Base-by-base conservation (phyloP, 2,797 vertebrate species). In the Steatocranus sp. region DNA sequence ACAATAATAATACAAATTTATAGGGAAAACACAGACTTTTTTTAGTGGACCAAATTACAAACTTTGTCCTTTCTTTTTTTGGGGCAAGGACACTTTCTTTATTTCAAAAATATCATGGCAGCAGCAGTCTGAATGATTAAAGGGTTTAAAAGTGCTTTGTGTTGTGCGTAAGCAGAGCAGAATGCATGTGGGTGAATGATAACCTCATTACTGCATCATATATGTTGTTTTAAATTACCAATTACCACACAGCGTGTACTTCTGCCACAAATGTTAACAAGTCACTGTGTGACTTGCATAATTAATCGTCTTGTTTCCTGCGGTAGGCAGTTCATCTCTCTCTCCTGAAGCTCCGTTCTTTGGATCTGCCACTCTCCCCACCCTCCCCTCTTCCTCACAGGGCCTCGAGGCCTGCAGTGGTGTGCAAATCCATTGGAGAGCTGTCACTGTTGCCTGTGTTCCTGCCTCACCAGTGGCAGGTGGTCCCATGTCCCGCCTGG, bases 401-500 rank as follows among this genome's bases (percentile, higher is more conserved):
- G 53, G 81, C 93, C 91, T 88, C 18, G 6, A 91, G 93, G 90
- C 88, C 83, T 84, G 78, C 56, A 58, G 70, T 88, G 51, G 66
- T 89, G 88, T 89, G 87, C 89, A 91, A 87, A 90, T 92, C 90
- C 92, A 91, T 92, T 87, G 94, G 90, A 91, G 93, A 90, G 90
- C 94, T 95, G 93, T 95, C 96, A 94, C 86, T 89, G 83, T 87
- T 90, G 86, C 85, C 83, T 89, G 89, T 94, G 92, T 94, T 94
- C 87, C 85, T 90, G 84, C 83, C 84, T 89, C 89, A 88, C 87
- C 86, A 87, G 68, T 94, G 94, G 92, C 94, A 96, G 95, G 95
- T 94, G 94, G 92, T 92, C 94, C 83, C 83, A 73, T 92, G 92
- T 94, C 87, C 86, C 7, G 91, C 89, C 91, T 82, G 79, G 85